phyloP scores from a whole-genome alignment of 2,888 invertebrate genomes.

The Pterostichus madidus region DNA sequence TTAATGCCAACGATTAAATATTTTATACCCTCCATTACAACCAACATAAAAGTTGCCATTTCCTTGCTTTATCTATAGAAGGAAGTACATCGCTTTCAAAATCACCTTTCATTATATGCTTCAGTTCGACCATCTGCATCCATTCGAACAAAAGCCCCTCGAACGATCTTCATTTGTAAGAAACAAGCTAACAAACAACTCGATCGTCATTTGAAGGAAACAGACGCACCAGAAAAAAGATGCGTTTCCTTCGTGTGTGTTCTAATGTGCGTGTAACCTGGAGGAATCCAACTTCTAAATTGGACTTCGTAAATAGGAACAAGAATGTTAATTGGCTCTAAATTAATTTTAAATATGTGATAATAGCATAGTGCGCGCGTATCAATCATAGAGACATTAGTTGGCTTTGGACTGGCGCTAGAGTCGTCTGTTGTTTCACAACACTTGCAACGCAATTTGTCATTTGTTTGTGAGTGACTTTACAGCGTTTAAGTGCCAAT shows the following conservation, averaged over 20 bases:
- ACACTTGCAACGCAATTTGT: conserved; percentile 27
- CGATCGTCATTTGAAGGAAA: background rate
- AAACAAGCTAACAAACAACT: background rate
- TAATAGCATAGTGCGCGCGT: conserved; percentile 40
- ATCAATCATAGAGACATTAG: conserved; percentile 63
- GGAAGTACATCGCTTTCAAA: background rate
- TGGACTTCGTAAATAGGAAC: conserved; percentile 34
- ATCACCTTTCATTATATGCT: background rate
- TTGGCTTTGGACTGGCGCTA: background rate
- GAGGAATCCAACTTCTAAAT: conserved; percentile 43
- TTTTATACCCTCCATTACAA: conserved; percentile 49
- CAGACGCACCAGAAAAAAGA: background rate
- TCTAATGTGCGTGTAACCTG: conserved; percentile 19
- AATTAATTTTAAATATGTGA: conserved; percentile 64
- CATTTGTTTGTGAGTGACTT: background rate
- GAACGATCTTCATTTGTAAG: background rate
- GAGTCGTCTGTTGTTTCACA: conserved; percentile 6
- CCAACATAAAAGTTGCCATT: conserved; percentile 45
- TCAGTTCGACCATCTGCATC: background rate
- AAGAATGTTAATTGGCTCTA: conserved; percentile 60
- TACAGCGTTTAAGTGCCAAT: background rate
- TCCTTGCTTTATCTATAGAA: background rate
- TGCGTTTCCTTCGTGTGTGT: conserved; percentile 33
- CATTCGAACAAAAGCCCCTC: conserved; percentile 17
- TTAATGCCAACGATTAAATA: conserved; percentile 56